These are phyloP conservation scores for Salmo trutta DNA, from an alignment of 2,797 vertebrate species.

Conservation along the genomic window DNA sequence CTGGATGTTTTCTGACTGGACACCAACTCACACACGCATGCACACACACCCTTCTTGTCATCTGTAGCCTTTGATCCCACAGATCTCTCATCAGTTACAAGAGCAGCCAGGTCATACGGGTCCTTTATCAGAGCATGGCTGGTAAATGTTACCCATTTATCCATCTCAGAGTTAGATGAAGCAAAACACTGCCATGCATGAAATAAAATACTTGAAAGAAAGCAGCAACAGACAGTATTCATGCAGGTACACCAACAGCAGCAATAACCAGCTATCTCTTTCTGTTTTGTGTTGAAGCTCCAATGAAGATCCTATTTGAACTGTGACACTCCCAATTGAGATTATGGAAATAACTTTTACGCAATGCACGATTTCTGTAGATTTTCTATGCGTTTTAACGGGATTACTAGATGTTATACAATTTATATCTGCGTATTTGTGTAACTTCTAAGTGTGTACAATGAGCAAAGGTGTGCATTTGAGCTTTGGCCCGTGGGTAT, in stretches of 20 bases:
- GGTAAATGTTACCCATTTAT: conserved; percentile 50
- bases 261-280: too few species aligned
- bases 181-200: conserved; percentile 18
- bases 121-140: conserved; percentile 47
- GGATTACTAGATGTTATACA: background rate
- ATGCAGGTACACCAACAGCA: conserved; percentile 29
- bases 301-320: background rate
- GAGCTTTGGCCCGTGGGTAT: too few species aligned
- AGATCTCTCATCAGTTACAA: conserved; percentile 48
- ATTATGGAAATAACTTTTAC: background rate
- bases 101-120: conserved; percentile 41
- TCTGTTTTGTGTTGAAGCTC: too few species aligned
- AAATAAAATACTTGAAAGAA: conserved; percentile 9
- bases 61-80: conserved; percentile 42
- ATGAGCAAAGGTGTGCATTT: background rate
- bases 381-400: background rate
- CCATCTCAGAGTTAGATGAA: conserved; percentile 46
- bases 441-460: background rate
- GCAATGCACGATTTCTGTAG: background rate
- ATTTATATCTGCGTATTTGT: background rate
- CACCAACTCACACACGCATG: background rate
- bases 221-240: conserved; percentile 39
- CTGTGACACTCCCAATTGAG: background rate
- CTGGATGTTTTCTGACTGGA: background rate
- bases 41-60: background rate